Evolutionary conservation across 2,797 vertebrate genomes (phyloP), one percentile per base, ranked within the genome.

Genomic region (Peromyscus eremicus): DNA sequence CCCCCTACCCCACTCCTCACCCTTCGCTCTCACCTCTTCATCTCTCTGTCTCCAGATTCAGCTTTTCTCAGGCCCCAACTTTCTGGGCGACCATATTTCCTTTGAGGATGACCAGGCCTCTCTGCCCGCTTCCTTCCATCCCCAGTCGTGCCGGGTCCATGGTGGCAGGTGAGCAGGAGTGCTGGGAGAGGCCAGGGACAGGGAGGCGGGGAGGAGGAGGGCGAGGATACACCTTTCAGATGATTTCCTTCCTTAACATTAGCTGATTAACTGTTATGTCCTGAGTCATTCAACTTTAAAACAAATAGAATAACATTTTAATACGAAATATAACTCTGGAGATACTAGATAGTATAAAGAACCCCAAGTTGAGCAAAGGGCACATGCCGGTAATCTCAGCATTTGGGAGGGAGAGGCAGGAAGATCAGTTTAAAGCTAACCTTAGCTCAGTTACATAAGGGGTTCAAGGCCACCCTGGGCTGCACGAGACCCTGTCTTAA

Each of bases 21-120:
- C 46, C 5, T 43, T 49, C 75, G 9, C 52, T 43, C 46, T 75
- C 19, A 32, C 25, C 82, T 71, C 23, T 62, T 81, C 16, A 17
- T 2, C 5, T 86, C 23, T 76, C 43, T 92, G 23, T 73, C 19
- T 83, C 66, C 98, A 99, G 99, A 98, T 99, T 34, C 98, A 99
- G 88, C 97, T 99, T 6, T 99, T 99, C 98, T 98, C 99, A 0
- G 99, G 99, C 70, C 98, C 99, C 0, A 98, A 99, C 85, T 99
- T 99, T 98, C 96, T 98, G 94, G 99, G 99, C 0, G 98, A 98
- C 8, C 98, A 99, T 1, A 6, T 98, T 4, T 40, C 98, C 62
- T 98, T 99, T 1, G 97, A 98, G 95, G 90, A 97, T 68, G 99
- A 99, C 97, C 98, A 99, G 96, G 96, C 97, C 0, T 68, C 76